Conservation (phyloP, 2,888 invertebrate species). For the Steinernema scapterisci region DNA sequence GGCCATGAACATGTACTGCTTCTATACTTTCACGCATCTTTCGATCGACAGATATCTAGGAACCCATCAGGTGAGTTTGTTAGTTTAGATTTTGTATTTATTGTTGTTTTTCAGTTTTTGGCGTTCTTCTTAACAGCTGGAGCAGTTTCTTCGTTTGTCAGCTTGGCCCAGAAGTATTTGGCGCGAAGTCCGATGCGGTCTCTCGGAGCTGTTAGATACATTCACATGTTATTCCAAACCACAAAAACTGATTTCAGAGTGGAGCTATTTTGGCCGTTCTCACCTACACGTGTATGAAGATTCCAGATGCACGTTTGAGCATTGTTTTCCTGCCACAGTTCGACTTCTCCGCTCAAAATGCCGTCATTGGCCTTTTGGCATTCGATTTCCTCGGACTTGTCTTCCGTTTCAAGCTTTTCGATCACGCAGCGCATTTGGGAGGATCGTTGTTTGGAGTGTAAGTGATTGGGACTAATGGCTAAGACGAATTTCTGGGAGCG, state of each 20-base stretch:
- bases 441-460: conserved; percentile 85
- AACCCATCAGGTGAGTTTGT: conserved; percentile 49
- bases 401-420: conserved; percentile 87
- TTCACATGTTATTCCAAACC: too few species aligned
- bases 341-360: conserved; percentile 78
- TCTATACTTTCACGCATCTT: conserved; percentile 80
- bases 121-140: conserved; percentile 86
- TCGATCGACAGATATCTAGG: conserved; percentile 58
- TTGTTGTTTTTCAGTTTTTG: conserved; percentile 74
- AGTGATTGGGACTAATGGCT: conserved; percentile 7
- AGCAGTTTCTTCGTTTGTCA: conserved; percentile 77
- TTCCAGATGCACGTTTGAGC: conserved; percentile 84
- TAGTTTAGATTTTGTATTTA: conserved; percentile 10
- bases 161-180: conserved; percentile 80
- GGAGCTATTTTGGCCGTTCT: conserved; percentile 91
- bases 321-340: conserved; percentile 88
- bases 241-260: conserved; percentile 74
- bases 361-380: conserved; percentile 74
- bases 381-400: conserved; percentile 84
- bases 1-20: conserved; percentile 91
- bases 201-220: conserved; percentile 86
- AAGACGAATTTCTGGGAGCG: too few species aligned
- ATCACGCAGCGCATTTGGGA: conserved; percentile 97
- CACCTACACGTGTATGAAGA: conserved; percentile 83
- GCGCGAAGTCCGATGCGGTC: conserved; percentile 79